Evolutionary conservation across 2,888 invertebrate genomes (phyloP).

Genomic region (Toxonevra muliebris): DNA sequence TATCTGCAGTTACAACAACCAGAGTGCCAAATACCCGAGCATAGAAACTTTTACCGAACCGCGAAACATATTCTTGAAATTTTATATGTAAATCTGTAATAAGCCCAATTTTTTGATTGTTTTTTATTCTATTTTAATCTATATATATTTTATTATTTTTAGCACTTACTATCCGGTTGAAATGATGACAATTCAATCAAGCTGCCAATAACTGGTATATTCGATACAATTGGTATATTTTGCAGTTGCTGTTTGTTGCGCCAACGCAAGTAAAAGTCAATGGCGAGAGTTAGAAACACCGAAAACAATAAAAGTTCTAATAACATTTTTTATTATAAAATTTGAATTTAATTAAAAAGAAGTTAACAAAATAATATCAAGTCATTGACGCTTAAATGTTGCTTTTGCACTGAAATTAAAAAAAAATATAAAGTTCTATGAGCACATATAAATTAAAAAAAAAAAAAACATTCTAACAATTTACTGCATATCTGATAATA

Average conservation of each 20-base stretch:
- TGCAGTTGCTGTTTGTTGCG: conserved; percentile 27
- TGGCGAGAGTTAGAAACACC: conserved; percentile 16
- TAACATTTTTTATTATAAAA: conserved; percentile 49
- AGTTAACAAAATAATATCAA: too few species aligned
- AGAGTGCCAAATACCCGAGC: conserved; percentile 40
- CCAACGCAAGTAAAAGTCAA: conserved; percentile 25
- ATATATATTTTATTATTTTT: background rate
- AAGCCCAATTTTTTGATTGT: background rate
- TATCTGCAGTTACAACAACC: conserved; percentile 53
- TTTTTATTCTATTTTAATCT: background rate
- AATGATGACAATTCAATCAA: conserved; percentile 48
- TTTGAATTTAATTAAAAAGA: too few species aligned
- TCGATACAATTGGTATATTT: conserved; percentile 51
- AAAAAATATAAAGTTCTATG: too few species aligned
- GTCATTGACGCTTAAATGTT: too few species aligned
- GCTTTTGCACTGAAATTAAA: too few species aligned
- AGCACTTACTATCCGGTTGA: conserved; percentile 55
- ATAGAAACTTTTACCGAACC: conserved; percentile 39
- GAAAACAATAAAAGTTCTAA: conserved; percentile 51
- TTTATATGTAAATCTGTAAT: conserved; percentile 36
- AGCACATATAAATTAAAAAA: too few species aligned
- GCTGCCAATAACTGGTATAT: conserved; percentile 55
- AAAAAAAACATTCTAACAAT: too few species aligned
- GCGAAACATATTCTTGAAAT: conserved; percentile 37
- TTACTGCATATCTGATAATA: too few species aligned